Conservation (phyloP, 2,113 vertebrate species). For the Erythrocercus mccallii region DNA sequence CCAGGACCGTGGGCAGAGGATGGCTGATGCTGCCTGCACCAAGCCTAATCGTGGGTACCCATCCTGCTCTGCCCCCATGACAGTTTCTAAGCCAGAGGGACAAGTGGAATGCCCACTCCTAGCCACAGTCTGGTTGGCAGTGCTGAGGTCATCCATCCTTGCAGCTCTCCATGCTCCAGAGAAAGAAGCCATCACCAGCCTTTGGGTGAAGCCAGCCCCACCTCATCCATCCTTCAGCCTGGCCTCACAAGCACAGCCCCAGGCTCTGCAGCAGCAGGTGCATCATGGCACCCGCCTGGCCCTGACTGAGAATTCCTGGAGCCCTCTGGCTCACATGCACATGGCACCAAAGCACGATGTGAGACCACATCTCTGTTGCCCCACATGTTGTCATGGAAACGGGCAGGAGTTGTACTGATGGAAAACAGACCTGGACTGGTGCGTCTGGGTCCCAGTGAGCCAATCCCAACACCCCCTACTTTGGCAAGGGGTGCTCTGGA, state of each 20-base stretch:
- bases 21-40: not conserved
- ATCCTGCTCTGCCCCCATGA: not conserved
- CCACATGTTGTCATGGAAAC: not conserved
- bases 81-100: accelerated
- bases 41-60: accelerated
- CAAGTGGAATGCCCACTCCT: not conserved
- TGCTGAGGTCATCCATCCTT: not conserved
- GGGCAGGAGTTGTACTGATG: not conserved
- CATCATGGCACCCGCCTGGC: not conserved
- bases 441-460: accelerated
- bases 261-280: not conserved
- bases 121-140: not conserved
- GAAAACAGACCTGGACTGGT: not conserved
- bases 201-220: not conserved
- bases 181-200: not conserved
- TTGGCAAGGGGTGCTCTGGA: not conserved
- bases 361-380: not conserved
- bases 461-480: accelerated
- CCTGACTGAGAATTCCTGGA: accelerated
- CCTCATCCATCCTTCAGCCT: not conserved
- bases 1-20: accelerated
- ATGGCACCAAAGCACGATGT: accelerated
- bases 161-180: not conserved
- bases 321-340: not conserved
- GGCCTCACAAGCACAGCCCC: too few relatives aligned